Evolutionary conservation across 2,888 invertebrate species (phyloP), one percentile per base, ranked within the genome.

Genomic region (Pemphredon lugubris): DNA sequence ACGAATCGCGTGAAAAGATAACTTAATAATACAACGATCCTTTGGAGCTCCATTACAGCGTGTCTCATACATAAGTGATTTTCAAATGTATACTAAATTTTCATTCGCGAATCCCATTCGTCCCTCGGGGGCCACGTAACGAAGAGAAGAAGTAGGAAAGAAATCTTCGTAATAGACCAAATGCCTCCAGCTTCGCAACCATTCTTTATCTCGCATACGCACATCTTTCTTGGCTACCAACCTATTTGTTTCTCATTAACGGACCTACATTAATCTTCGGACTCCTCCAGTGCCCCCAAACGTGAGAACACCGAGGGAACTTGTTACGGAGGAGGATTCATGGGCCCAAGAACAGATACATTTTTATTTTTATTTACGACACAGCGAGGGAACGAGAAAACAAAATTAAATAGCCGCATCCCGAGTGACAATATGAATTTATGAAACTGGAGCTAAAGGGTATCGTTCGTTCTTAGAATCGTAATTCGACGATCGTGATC

Each of bases 221-320:
- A 7, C 39, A 45, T 50, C 66, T 45, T 70, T 61, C 59, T 50
- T 30, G 37, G 32, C 73, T 70, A 40, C 69, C 73, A 77, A 79
- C 77, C 80, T 86, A 87, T 88, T 88, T 87, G 85, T 85, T 86
- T 86, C 87, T 88, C 87, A 87, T 88, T 89, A 88, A 87, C 85
- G 77, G 70, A 67, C 66, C 79, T 59, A 79, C 88, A 88, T 89
- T 88, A 87, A 89, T 89, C 89, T 84, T 85, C 75, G 72, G 59
- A 47, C 69, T 73, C 63, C 73, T 69, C 50, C 20, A 64, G 53
- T 64, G 53, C 63, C 60, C 55, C 59, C 59, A 48, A 51, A 48
- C 18, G 66, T 40, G 68, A 77, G 81, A 79, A 74, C 74, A 64
- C 74, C 59, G 59, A 71, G 67, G 73, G 71, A 72, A 73, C 77